Conservation (phyloP, 2,113 vertebrate species). For the Diadophis punctatus region DNA sequence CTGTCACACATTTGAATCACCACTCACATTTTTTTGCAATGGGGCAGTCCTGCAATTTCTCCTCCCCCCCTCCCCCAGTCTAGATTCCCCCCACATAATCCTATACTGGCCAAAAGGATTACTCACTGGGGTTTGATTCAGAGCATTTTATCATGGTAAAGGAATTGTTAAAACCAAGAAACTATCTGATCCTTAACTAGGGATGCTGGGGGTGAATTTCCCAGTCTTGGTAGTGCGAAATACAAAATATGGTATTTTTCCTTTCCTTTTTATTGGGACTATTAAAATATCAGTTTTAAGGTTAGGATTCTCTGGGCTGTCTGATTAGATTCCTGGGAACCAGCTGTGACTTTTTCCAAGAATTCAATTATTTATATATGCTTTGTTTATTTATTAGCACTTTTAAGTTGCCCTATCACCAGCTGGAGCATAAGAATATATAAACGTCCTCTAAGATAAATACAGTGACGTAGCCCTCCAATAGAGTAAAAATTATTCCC, state of each 20-base stretch:
- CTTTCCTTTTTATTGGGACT: neutral
- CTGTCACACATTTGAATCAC: neutral
- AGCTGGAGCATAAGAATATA: neutral
- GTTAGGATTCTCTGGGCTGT: neutral
- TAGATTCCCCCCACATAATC: neutral
- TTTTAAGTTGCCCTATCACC: neutral
- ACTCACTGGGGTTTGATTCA: neutral
- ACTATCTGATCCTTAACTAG: neutral
- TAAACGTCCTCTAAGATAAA: neutral
- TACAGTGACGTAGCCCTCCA: neutral
- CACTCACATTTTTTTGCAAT: neutral
- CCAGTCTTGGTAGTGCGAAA: neutral
- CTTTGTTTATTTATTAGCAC: neutral
- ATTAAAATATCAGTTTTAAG: neutral
- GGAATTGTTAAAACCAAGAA: neutral
- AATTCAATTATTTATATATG: neutral
- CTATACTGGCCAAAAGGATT: neutral
- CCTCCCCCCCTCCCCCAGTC: accelerated
- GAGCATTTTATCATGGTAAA: neutral
- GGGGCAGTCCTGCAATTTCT: neutral
- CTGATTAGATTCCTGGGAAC: neutral
- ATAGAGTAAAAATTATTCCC: neutral
- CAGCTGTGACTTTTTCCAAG: neutral
- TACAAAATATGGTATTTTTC: neutral
- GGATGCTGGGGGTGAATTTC: neutral